Percentiles rank a stretch among this genome's conserved stretches.
Evolutionary conservation across 2,797 vertebrate genomes (phyloP).

Genomic region (Sebastes alutus): DNA sequence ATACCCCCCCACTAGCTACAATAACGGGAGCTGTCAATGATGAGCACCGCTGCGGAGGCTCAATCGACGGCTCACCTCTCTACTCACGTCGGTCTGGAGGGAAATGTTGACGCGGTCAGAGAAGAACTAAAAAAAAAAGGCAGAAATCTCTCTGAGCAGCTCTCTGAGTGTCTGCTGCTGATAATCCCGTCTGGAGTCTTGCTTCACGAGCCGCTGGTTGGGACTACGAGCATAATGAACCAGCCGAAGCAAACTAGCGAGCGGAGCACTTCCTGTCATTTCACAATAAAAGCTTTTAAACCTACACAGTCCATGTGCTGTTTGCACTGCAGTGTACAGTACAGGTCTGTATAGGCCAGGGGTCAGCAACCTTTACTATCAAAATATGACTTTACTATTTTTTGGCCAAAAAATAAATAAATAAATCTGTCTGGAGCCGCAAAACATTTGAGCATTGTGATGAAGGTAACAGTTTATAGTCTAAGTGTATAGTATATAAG

Average conservation of each 20-base stretch:
- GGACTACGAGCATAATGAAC: slow-evolving; percentile 9
- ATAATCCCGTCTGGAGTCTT: slow-evolving; percentile 52
- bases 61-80: slow-evolving; percentile 13
- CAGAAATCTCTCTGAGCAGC: not conserved
- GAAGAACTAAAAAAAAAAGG: not conserved
- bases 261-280: not conserved
- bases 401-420: too few species aligned
- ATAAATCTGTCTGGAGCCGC: too few species aligned
- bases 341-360: too few species aligned
- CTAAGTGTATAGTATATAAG: too few species aligned
- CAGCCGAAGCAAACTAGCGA: not conserved
- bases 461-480: too few species aligned
- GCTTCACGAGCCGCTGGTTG: slow-evolving; percentile 18
- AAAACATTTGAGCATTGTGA: too few species aligned
- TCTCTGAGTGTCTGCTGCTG: not conserved
- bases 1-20: not conserved
- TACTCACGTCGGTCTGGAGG: not conserved
- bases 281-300: slow-evolving; percentile 42
- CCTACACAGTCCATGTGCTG: too few species aligned
- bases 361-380: too few species aligned
- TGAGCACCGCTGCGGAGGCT: not conserved
- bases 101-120: not conserved
- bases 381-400: too few species aligned
- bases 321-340: not conserved
- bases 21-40: slow-evolving; percentile 25